Conservation (phyloP, 1,140 invertebrate species). For the Tribolium madens region DNA sequence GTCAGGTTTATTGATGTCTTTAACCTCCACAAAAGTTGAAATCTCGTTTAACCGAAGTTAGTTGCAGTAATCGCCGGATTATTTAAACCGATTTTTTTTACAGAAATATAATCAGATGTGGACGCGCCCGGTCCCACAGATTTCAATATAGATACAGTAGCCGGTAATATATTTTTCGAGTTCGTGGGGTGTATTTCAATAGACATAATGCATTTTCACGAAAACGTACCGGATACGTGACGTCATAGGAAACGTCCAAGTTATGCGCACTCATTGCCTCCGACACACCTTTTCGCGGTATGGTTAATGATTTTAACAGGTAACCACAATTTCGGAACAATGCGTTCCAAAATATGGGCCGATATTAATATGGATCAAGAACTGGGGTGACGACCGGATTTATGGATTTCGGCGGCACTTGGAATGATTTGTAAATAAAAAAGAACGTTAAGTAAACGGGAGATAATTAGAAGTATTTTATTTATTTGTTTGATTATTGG, state of each 20-base stretch:
- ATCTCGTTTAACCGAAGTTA: slow-evolving; percentile 22
- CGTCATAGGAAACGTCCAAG: slow-evolving; percentile 53
- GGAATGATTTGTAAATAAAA: slow-evolving; percentile 13
- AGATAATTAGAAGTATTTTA: slow-evolving; percentile 38
- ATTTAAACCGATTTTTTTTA: slow-evolving; percentile 14
- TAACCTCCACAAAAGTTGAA: slow-evolving; percentile 50
- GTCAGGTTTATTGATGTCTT: slow-evolving; percentile 54
- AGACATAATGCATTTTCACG: slow-evolving; percentile 3
- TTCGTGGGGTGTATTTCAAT: background rate
- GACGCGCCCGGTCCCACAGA: background rate
- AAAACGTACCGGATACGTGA: slow-evolving; percentile 49
- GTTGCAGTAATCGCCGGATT: background rate
- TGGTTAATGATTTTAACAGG: slow-evolving; percentile 49
- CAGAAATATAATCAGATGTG: background rate
- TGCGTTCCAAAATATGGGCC: background rate
- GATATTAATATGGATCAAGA: slow-evolving; percentile 14
- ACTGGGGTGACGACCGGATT: slow-evolving; percentile 13
- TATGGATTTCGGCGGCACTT: background rate
- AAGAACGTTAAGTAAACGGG: background rate
- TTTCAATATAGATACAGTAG: slow-evolving; percentile 30
- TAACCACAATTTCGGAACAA: slow-evolving; percentile 36
- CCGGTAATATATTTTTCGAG: background rate
- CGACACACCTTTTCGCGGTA: slow-evolving; percentile 55
- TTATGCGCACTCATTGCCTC: slow-evolving; percentile 49
- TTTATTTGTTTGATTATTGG: slow-evolving; percentile 31